A percentile compares a stretch with the other conserved stretches of the same genome.
phyloP scores from a whole-genome alignment of 2,888 invertebrate species.

The Criorhina ranunculi region DNA sequence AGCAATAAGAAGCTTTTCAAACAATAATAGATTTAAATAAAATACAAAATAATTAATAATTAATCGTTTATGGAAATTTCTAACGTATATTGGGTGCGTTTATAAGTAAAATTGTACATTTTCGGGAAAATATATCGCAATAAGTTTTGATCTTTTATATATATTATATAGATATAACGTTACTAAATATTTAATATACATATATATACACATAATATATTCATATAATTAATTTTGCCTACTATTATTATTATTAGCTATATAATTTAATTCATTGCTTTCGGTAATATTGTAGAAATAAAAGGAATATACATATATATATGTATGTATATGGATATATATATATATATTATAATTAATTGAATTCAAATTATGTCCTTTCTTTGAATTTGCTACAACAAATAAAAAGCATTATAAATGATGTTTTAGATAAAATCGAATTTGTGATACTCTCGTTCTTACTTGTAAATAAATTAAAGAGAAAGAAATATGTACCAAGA shows the following conservation, averaged over 20 bases:
- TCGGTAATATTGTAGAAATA: slow-evolving; percentile 67
- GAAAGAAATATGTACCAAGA: slow-evolving; percentile 35
- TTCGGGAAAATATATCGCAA: slow-evolving; percentile 65
- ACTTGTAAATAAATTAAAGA: slow-evolving; percentile 54
- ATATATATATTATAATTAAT: slow-evolving; percentile 69
- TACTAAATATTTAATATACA: slow-evolving; percentile 69
- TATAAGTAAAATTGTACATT: slow-evolving; percentile 60
- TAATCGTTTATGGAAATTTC: slow-evolving; percentile 45
- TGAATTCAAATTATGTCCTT: slow-evolving; percentile 58
- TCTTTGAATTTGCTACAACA: slow-evolving; percentile 32
- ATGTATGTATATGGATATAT: slow-evolving; percentile 42
- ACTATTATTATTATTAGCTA: slow-evolving; percentile 51
- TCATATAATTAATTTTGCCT: slow-evolving; percentile 64
- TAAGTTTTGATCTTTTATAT: slow-evolving; percentile 72
- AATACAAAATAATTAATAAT: slow-evolving; percentile 41
- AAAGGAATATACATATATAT: slow-evolving; percentile 67
- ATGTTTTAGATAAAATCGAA: slow-evolving; percentile 41
- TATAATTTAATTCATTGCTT: slow-evolving; percentile 64
- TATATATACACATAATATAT: slow-evolving; percentile 55
- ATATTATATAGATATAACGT: slow-evolving; percentile 68
- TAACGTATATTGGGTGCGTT: slow-evolving; percentile 65
- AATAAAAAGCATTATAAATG: slow-evolving; percentile 19
- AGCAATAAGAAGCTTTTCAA: slow-evolving; percentile 54
- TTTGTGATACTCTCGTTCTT: slow-evolving; percentile 66
- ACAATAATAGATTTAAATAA: slow-evolving; percentile 74